phyloP scores from a whole-genome alignment of 2,888 invertebrate species.

The Andrena bucephala region DNA sequence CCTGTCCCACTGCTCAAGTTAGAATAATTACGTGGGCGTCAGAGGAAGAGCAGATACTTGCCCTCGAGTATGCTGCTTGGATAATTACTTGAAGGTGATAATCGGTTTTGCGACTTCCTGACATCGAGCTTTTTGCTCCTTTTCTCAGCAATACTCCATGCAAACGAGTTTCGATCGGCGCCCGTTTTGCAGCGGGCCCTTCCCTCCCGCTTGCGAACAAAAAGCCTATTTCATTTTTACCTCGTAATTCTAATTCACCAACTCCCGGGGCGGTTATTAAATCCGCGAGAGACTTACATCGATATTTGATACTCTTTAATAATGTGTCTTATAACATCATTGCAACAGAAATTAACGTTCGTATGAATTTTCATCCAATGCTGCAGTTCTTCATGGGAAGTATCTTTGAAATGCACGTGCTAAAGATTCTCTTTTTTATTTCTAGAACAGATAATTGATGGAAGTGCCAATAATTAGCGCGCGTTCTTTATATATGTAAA shows the following conservation, averaged over 20 bases:
- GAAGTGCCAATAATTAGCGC: conserved; percentile 25
- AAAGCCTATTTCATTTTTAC: background rate
- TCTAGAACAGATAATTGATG: conserved; percentile 1
- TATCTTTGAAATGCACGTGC: background rate
- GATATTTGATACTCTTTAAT: background rate
- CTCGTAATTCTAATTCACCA: background rate
- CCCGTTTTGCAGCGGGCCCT: conserved; percentile 23
- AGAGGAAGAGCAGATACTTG: conserved; percentile 20
- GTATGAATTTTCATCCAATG: background rate
- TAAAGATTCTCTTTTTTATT: background rate
- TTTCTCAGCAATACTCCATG: conserved; percentile 26
- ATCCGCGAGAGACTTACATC: background rate
- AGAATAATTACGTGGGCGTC: conserved; percentile 43
- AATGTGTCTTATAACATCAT: background rate
- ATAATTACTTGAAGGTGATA: conserved; percentile 59
- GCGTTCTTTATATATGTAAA: conserved; percentile 11
- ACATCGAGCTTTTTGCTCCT: conserved; percentile 39
- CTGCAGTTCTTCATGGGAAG: background rate
- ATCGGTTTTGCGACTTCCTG: conserved; percentile 56
- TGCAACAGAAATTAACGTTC: background rate
- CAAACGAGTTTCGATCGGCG: conserved; percentile 42
- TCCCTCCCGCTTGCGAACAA: conserved; percentile 4
- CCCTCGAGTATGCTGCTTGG: conserved; percentile 31
- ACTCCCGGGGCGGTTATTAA: background rate
- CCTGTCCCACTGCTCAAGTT: conserved; percentile 34